Percentiles rank a stretch among this genome's conserved stretches.
These are phyloP conservation scores for Solen grandis DNA, from an alignment of 1,140 invertebrate species.

Conservation along the genomic window DNA sequence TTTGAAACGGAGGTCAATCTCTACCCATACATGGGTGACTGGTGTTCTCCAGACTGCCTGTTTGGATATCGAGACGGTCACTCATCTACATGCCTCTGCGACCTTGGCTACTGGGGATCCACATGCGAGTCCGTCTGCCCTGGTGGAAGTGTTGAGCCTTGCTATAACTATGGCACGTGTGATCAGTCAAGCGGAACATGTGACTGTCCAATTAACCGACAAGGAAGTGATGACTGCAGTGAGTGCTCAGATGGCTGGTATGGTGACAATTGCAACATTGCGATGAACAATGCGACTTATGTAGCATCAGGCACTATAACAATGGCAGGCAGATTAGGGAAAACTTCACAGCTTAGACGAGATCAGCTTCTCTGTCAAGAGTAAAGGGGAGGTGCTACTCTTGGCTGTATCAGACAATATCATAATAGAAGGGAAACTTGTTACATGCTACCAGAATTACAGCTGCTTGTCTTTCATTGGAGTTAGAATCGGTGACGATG, in stretches of 20 bases:
- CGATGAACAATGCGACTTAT: constrained; percentile 19
- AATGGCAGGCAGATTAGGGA: constrained; percentile 44
- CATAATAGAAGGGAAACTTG: constrained; percentile 62
- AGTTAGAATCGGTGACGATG: constrained; percentile 59
- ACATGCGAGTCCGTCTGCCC: constrained; percentile 60
- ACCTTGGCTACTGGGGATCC: constrained; percentile 61
- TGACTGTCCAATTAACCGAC: constrained; percentile 60
- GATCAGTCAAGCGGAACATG: constrained; percentile 58
- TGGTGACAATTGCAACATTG: constrained; percentile 58
- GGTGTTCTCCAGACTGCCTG: constrained; percentile 31
- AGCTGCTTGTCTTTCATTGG: constrained; percentile 59
- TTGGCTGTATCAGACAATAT: constrained; percentile 57
- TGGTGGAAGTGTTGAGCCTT: constrained; percentile 59
- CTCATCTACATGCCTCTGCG: constrained; percentile 42
- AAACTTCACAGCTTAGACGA: constrained; percentile 59
- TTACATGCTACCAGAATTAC: constrained; percentile 63
- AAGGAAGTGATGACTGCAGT: constrained; percentile 53
- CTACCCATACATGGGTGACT: constrained; percentile 36
- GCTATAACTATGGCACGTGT: constrained; percentile 63
- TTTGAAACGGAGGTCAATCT: constrained; percentile 48
- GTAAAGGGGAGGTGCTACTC: constrained; percentile 53
- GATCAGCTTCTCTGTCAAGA: constrained; percentile 51
- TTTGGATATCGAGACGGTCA: constrained; percentile 4
- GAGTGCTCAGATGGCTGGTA: constrained; percentile 62
- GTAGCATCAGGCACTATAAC: not conserved